These are phyloP conservation scores for Micrasema minimum DNA, from an alignment of 1,140 invertebrate genomes.

Conservation along the genomic window DNA sequence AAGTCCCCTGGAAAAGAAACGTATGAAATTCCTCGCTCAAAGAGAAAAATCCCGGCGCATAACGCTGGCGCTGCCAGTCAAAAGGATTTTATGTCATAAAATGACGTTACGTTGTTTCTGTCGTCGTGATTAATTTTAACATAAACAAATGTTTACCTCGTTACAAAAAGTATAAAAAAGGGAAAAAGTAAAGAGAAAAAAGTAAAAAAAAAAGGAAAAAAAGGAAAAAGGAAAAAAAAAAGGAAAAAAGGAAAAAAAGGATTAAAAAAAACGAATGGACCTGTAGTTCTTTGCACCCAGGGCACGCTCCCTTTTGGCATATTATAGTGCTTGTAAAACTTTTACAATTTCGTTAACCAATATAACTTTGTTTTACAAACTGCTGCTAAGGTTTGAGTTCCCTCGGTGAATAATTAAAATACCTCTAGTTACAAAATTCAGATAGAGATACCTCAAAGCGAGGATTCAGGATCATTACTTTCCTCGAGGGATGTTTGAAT, in stretches of 20 bases:
- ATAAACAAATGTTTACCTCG: not conserved
- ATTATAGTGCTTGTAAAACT: slow-evolving; percentile 33
- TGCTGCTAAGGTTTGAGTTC: slow-evolving; percentile 18
- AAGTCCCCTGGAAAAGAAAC: too few species aligned
- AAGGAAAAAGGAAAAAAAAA: too few species aligned
- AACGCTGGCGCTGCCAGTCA: not conserved
- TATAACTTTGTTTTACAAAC: slow-evolving; percentile 37
- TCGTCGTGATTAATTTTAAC: slow-evolving; percentile 16
- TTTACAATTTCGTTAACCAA: slow-evolving; percentile 35
- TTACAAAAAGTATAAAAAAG: slow-evolving; percentile 14
- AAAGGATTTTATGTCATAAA: slow-evolving; percentile 18
- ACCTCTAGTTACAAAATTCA: slow-evolving; percentile 21
- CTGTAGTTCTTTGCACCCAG: slow-evolving; percentile 17
- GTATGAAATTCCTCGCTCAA: not conserved
- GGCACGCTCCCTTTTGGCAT: slow-evolving; percentile 26
- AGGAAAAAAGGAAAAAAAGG: too few species aligned
- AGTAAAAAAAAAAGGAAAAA: too few species aligned
- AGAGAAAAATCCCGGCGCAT: not conserved
- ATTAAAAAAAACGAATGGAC: not conserved
- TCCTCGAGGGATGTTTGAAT: too few species aligned
- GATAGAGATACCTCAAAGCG: slow-evolving; percentile 10
- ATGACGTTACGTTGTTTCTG: not conserved
- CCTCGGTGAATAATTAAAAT: slow-evolving; percentile 34
- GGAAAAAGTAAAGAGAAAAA: too few species aligned
- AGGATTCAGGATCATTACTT: not conserved